phyloP scores from a whole-genome alignment of 2,113 vertebrate species.

The Phoxinus phoxinus region DNA sequence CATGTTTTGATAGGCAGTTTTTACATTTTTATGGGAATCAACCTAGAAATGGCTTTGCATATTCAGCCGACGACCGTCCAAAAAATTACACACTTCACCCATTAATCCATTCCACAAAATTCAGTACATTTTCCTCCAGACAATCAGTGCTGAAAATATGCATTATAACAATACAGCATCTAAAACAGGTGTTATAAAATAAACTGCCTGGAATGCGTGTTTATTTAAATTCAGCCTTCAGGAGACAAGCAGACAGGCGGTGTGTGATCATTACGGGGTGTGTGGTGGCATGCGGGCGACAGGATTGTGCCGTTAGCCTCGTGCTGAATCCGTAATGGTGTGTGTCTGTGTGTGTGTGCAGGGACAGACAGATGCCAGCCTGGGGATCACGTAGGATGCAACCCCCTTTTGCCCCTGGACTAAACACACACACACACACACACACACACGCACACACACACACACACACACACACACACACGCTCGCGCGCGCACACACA shows the following conservation, averaged over 20 bases:
- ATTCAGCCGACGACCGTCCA: not conserved
- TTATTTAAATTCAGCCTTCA: conserved; percentile 43
- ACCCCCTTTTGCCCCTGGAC: conserved; percentile 56
- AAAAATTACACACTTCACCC: not conserved
- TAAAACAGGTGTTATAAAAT: conserved; percentile 36
- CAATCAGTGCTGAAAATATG: conserved; percentile 5
- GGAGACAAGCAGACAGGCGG: conserved; percentile 17
- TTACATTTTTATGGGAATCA: not conserved
- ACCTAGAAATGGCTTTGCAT: not conserved
- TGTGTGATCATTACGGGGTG: conserved; percentile 47
- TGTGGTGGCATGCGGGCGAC: conserved; percentile 33
- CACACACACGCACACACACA: no score
- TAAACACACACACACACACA: conserved; percentile 40
- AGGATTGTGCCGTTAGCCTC: conserved; percentile 28
- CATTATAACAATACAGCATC: not conserved
- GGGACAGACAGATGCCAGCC: conserved; percentile 71
- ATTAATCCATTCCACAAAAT: not conserved
- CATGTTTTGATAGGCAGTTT: not conserved
- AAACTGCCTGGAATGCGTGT: conserved; percentile 7
- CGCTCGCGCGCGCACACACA: no score
- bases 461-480: no score
- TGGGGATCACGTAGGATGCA: conserved; percentile 49
- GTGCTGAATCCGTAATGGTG: conserved; percentile 35
- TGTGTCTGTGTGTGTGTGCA: conserved; percentile 28
- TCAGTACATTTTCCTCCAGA: not conserved